Conservation (phyloP, 2,888 invertebrate genomes). For the Taenaris catops region DNA sequence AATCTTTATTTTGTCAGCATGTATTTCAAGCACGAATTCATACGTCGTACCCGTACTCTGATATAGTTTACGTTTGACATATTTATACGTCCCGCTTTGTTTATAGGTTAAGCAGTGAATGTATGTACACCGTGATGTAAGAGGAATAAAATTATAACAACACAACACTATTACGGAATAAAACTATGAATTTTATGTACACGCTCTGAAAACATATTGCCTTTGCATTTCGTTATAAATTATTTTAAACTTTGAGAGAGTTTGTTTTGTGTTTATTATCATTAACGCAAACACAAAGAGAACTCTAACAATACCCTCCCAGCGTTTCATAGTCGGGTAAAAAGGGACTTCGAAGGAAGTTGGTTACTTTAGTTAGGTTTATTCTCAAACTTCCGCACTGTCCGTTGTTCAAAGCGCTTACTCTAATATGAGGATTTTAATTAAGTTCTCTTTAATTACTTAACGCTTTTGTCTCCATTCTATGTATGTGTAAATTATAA, state of each 20-base stretch:
- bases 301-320: conserved; percentile 17
- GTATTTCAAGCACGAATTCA: no score
- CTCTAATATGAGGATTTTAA: conserved; percentile 45
- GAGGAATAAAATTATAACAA: no score
- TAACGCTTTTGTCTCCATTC: conserved; percentile 18
- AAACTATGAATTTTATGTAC: no score
- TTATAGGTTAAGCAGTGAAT: no score
- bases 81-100: no score
- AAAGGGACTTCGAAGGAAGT: conserved; percentile 49
- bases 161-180: no score
- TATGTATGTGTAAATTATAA: no score
- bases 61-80: no score
- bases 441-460: conserved; percentile 53
- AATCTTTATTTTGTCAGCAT: no score
- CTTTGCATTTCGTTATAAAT: background rate
- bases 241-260: conserved; percentile 2
- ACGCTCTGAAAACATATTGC: no score
- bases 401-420: conserved; percentile 38
- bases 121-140: no score
- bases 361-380: conserved; percentile 53
- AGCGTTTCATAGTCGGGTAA: conserved; percentile 8
- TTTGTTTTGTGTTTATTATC: conserved; percentile 25
- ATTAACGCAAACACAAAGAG: conserved; percentile 35
- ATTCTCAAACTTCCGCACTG: conserved; percentile 44
- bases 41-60: no score